Evolutionary conservation across 2,797 vertebrate species (phyloP).

Genomic region (Catostomus latipinnis): DNA sequence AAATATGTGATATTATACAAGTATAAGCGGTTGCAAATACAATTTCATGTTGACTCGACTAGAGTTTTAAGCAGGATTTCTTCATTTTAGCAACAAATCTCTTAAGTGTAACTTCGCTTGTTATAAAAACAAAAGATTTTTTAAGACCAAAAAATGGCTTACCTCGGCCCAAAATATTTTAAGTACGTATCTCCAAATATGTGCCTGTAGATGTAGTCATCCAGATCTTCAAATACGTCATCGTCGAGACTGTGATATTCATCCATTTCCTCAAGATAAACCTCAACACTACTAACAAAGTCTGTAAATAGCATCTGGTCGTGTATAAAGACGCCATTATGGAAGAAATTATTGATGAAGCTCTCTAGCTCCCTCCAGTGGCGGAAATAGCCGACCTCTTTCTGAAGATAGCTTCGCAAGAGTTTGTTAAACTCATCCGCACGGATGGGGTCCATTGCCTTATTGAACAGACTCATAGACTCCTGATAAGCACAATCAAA

Average conservation of each 20-base stretch:
- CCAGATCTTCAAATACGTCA: slow-evolving; percentile 86
- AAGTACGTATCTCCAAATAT: slow-evolving; percentile 86
- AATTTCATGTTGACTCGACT: neutral
- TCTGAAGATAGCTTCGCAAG: slow-evolving; percentile 88
- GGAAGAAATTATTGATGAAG: slow-evolving; percentile 90
- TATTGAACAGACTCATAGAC: slow-evolving; percentile 87
- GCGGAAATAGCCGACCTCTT: slow-evolving; percentile 88
- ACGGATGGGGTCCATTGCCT: slow-evolving; percentile 84
- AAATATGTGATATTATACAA: neutral
- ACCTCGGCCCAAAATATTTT: slow-evolving; percentile 86
- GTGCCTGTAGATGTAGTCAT: slow-evolving; percentile 89
- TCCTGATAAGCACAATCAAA: slow-evolving; percentile 90
- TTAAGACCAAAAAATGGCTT: slow-evolving; percentile 67
- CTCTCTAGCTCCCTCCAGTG: slow-evolving; percentile 92
- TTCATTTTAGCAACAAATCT: neutral
- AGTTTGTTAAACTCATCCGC: slow-evolving; percentile 89
- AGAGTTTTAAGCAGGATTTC: neutral
- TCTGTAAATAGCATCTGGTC: slow-evolving; percentile 96
- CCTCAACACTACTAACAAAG: slow-evolving; percentile 90
- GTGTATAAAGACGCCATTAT: slow-evolving; percentile 91
- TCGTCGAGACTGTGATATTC: slow-evolving; percentile 82
- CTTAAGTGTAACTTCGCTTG: neutral
- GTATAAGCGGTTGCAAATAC: too few relatives aligned
- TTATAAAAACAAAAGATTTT: too few relatives aligned
- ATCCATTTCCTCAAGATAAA: slow-evolving; percentile 87